Percentiles rank a stretch among this genome's conserved stretches.
phyloP scores from a whole-genome alignment of 2,888 invertebrate genomes.

The Rhingia campestris region DNA sequence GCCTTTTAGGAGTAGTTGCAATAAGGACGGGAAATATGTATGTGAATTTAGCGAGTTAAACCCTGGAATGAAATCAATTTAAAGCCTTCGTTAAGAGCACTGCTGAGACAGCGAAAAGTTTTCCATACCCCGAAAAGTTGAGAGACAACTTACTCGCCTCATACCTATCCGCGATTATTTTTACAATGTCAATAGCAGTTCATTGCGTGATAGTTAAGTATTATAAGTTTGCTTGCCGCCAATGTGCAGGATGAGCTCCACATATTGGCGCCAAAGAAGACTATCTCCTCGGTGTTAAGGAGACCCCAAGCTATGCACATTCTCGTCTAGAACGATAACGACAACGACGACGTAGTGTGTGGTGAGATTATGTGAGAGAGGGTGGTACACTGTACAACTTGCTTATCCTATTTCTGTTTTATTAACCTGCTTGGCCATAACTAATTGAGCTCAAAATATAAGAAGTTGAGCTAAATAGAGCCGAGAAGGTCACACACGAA shows the following conservation, averaged over 20 bases:
- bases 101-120: slow-evolving; percentile 21
- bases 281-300: slow-evolving; percentile 21
- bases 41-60: slow-evolving; percentile 3
- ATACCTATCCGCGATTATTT: background rate
- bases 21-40: background rate
- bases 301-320: slow-evolving; percentile 42
- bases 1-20: slow-evolving; percentile 22
- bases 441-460: slow-evolving; percentile 17
- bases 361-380: background rate
- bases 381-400: slow-evolving; percentile 29
- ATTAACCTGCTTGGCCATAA: slow-evolving; percentile 9
- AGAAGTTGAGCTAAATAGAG: slow-evolving; percentile 13
- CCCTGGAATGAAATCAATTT: slow-evolving; percentile 37
- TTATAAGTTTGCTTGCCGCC: slow-evolving; percentile 40
- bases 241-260: slow-evolving; percentile 35
- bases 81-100: background rate
- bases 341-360: slow-evolving; percentile 8
- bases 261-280: slow-evolving; percentile 62
- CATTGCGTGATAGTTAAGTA: slow-evolving; percentile 44
- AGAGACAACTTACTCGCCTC: slow-evolving; percentile 8
- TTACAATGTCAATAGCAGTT: slow-evolving; percentile 37
- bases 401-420: slow-evolving; percentile 25
- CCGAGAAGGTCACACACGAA: slow-evolving; percentile 25
- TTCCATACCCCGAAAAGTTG: background rate
- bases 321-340: slow-evolving; percentile 4